Evolutionary conservation across 2,888 invertebrate species (phyloP), one percentile per base, ranked within the genome.

Genomic region (Spatulosminthurus flaviceps): DNA sequence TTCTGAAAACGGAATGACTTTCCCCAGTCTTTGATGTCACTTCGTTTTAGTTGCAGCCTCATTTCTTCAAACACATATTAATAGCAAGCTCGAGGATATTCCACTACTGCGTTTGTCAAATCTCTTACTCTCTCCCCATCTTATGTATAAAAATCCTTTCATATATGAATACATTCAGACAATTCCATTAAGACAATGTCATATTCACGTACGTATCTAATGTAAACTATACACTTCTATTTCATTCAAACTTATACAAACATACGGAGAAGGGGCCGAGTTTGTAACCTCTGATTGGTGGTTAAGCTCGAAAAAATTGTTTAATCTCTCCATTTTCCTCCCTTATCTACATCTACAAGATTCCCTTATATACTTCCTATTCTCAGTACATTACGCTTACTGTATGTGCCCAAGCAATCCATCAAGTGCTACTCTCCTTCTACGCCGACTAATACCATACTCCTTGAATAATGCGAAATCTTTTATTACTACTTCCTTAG

Each of bases 1-100:
- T 51, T 51, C 19, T 69, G 16, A 19, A 24, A 26, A 22, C 9
- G 26, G 22, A 22, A 66, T 29, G 29, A 28, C 69, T 69, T 69
- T 69, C 69, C 29, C 29, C 34, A 21, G 51, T 51, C 69, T 34
- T 69, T 34, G 69, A 28, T 69, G 69, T 69, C 69, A 69, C 34
- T 69, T 51, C 51, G 51, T 51, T 51, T 51, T 51, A 51, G 16
- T n/a, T 51, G 9, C 16, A 51, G 51, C 51, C 69, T 43, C 60
- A 73, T 60, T 73, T 73, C 73, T 26, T 43, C 41, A n/a, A 41
- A 72, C 26, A 72, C 24, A 72, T 72, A 43, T 43, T 42, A 41
- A 72, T 43, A 42, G 41, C 29, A 24, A 43, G 19, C 24, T 43
- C 22, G 29, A 73, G 43, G 21, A 42, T 60, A 73, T 60, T 60